Evolutionary conservation across 2,888 invertebrate genomes (phyloP), one percentile per base, ranked within the genome.

Genomic region (Drosophila nigricruria): DNA sequence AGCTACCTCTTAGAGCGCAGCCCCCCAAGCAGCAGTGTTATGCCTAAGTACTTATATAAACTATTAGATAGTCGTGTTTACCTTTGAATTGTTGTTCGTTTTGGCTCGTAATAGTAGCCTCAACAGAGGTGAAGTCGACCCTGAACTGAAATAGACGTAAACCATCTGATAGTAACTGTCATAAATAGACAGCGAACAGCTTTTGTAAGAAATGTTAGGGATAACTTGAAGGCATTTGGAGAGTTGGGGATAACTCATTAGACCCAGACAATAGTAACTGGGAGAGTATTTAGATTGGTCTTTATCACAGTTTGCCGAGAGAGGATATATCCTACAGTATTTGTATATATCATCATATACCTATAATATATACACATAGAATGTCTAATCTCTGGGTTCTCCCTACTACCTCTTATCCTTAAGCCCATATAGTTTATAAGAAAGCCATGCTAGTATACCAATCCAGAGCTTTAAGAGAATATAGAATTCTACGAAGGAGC

Each of bases 1-100:
- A 23, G 50, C 16, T 9, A 1, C 20, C 50, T 34, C 8, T 20
- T 20, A 16, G 34, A 1, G 4, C 16, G 34, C 12, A 6, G 4
- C 16, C 34, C 50, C 16, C 50, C 23, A 9, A 2, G 5, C 5
- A 16, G 23, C 23, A 23, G 14, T 32, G 10, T 23, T 23, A 16
- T 0, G 30, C 5, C 50, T 5, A 34, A 34, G 34, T 9, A 52
- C 50, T 52, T 52, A 52, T 34, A 52, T 34, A 34, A 54, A 20
- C 18, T 14, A 0, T 27, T 2, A 27, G 40, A 16, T 38, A 40
- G 38, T 9, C 1, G 16, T 34, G 50, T 23, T 34, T 52, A 23
- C 34, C 30, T 23, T 9, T 20, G 20, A 12, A 32, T 18, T 14
- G 49, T 30, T 49, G n/a, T 27, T 47, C n/a, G 16, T 10, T 25